phyloP scores from a whole-genome alignment of 2,797 vertebrate species.

The Muraenolepis orangiensis region DNA sequence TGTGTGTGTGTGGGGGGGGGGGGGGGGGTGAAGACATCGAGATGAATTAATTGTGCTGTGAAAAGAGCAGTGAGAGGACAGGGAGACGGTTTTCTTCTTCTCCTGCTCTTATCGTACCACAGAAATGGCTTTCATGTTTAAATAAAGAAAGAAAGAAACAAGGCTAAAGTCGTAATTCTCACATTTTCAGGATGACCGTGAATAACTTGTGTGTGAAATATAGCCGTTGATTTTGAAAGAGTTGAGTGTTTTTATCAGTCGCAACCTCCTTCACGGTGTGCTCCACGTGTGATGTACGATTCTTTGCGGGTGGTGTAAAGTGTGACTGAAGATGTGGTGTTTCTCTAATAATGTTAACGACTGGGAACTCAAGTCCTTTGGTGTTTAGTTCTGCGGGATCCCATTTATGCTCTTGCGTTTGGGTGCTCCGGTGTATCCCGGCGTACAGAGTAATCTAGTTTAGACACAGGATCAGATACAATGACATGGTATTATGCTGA shows the following conservation, averaged over 20 bases:
- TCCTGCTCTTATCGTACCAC: constrained; percentile 48
- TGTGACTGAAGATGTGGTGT: background rate
- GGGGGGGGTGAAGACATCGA: constrained; percentile 9
- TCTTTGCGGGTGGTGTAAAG: background rate
- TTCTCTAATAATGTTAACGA: background rate
- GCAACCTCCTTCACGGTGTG: background rate
- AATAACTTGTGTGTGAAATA: background rate
- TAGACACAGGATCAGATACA: background rate
- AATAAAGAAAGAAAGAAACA: constrained; percentile 14
- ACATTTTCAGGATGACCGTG: background rate
- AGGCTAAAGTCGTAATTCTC: background rate
- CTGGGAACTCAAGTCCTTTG: background rate
- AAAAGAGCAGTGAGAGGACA: constrained; percentile 29
- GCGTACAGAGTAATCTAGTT: background rate
- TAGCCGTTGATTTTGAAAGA: background rate
- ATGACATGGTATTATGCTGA: constrained; percentile 4
- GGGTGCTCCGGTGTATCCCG: background rate
- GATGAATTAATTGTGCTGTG: constrained; percentile 44
- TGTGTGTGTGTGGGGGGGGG: too few species aligned
- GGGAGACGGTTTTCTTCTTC: constrained; percentile 52
- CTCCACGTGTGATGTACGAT: background rate
- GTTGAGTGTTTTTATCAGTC: background rate
- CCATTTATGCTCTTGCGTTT: background rate
- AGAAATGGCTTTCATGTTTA: constrained; percentile 42
- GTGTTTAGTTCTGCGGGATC: background rate